A percentile compares a stretch with the other conserved stretches of the same genome.
Evolutionary conservation across 2,113 vertebrate genomes (phyloP).

Genomic region (Sinocyclocheilus grahami): DNA sequence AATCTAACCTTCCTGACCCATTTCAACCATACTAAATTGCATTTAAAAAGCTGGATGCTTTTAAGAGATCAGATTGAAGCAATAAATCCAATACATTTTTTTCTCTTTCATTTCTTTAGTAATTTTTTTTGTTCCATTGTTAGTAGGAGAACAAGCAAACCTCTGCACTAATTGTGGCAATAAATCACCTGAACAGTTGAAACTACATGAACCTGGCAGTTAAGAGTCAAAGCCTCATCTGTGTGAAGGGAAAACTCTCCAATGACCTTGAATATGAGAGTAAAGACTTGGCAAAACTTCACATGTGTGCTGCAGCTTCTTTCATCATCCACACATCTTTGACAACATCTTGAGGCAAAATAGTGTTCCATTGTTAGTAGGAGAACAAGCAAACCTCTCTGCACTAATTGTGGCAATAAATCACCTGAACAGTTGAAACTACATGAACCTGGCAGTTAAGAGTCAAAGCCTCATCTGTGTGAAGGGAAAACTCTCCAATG

Average conservation of each 20-base stretch:
- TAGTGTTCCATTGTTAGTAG: no score
- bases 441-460: slow-evolving; percentile 29
- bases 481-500: slow-evolving; percentile 19
- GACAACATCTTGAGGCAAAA: slow-evolving; percentile 27
- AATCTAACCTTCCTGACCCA: background rate
- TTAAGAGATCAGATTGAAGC: background rate
- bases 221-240: slow-evolving; percentile 38
- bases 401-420: slow-evolving; percentile 36
- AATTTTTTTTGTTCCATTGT: background rate
- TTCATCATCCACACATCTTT: slow-evolving; percentile 6
- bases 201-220: slow-evolving; percentile 29
- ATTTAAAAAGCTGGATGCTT: background rate
- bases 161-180: slow-evolving; percentile 25
- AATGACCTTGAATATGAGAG: slow-evolving; percentile 47
- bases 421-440: slow-evolving; percentile 22
- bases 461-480: slow-evolving; percentile 37
- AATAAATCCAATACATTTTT: background rate
- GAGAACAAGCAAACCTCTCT: background rate
- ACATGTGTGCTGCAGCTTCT: background rate
- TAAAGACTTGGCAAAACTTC: background rate
- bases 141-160: background rate
- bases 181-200: slow-evolving; percentile 36
- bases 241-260: slow-evolving; percentile 5
- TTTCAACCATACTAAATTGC: slow-evolving; percentile 1
- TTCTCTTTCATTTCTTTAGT: slow-evolving; percentile 11